Conservation (phyloP, 2,797 vertebrate species). For the Alauda arvensis region DNA sequence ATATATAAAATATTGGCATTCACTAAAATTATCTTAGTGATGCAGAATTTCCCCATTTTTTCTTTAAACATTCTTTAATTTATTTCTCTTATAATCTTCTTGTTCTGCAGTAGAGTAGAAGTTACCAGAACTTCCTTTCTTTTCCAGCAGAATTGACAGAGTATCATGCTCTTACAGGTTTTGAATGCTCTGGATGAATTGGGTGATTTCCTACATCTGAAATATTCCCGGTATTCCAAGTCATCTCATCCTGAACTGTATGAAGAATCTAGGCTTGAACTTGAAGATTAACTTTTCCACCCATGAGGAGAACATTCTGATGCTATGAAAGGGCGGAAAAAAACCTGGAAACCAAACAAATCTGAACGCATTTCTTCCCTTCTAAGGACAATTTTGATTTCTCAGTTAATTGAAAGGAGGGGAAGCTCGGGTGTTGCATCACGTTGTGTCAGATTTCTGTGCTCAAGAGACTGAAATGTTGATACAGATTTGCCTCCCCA, state of each 20-base stretch:
- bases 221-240: conserved; percentile 84
- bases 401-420: conserved; percentile 53
- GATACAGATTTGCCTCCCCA: conserved; percentile 49
- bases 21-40: background rate
- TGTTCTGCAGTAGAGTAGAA: background rate
- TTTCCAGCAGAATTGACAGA: conserved; percentile 37
- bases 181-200: conserved; percentile 85
- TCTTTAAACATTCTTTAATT: background rate
- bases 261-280: conserved; percentile 75
- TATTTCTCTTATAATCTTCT: background rate
- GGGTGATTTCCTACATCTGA: conserved; percentile 84
- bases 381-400: conserved; percentile 67
- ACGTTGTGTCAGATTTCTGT: conserved; percentile 48
- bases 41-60: background rate
- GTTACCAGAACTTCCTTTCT: background rate
- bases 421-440: conserved; percentile 43
- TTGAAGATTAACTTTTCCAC: conserved; percentile 76
- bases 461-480: conserved; percentile 56
- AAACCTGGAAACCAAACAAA: conserved; percentile 30
- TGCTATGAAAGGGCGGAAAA: conserved; percentile 41
- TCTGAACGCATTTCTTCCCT: conserved; percentile 62
- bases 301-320: conserved; percentile 46
- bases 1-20: background rate
- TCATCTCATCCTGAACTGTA: conserved; percentile 61
- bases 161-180: conserved; percentile 77